Evolutionary conservation across 2,113 vertebrate species (phyloP), one percentile per base, ranked within the genome.

Genomic region (Antidorcas marsupialis): DNA sequence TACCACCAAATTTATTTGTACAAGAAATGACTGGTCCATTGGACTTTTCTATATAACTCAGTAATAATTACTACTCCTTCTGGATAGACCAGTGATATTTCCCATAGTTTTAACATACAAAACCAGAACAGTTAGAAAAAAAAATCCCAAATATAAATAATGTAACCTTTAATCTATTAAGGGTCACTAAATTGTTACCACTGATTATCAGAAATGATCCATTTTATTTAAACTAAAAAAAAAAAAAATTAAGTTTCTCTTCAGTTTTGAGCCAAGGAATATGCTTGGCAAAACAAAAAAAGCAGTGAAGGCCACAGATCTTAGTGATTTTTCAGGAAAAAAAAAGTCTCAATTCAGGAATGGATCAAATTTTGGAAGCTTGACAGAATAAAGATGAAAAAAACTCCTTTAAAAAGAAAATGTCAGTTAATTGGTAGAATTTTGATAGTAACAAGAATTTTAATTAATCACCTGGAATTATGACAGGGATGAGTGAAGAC

Each of bases 251-350:
- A 94, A 97, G 83, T 50, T 52, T 97, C 97, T 95, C 84, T 97
- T 98, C 94, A 84, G 97, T 97, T 98, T 98, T 97, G 93, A 94
- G 97, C 86, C 92, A 96, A 98, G 95, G 97, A 95, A 98, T 87
- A 98, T 91, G 53, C 94, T 93, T 98, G 94, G 89, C 88, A 98
- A 98, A 98, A 91, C 4, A 92, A 97, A 97, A 98, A 98, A 98
- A 1, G 39, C 88, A 97, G 94, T 0, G 23, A 11, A 95, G 4
- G 89, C 55, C 0, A 96, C 28, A 0, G 97, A 95, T 53, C 50
- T 60, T 82, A 55, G 62, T 97, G 79, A 85, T 55, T 64, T 96
- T 96, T 82, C 62, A 64, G 60, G 3, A 2, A 16, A 52, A 92
- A 53, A 87, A 92, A 79, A 64, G 5, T 47, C 27, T 94, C 33